A percentile compares a stretch with the other conserved stretches of the same genome.
phyloP scores from a whole-genome alignment of 1,140 invertebrate genomes.

The Meloidogyne exigua region DNA sequence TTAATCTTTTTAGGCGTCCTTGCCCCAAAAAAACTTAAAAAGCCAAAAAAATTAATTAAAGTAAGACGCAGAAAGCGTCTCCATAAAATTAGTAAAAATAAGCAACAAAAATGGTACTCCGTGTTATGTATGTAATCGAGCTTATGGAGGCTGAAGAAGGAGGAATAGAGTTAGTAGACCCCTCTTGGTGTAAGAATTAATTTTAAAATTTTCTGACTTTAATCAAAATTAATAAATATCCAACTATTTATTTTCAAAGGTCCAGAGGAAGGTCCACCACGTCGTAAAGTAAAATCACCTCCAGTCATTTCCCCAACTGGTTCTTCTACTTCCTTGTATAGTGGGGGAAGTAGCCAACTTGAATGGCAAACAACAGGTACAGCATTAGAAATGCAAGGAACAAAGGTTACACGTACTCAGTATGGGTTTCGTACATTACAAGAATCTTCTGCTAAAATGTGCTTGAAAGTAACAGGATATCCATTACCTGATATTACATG shows the following conservation, averaged over 20 bases:
- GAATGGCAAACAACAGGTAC: conserved; percentile 63
- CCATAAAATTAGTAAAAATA: background rate
- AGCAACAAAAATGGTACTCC: conserved; percentile 53
- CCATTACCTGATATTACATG: conserved; percentile 87
- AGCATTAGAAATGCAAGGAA: conserved; percentile 63
- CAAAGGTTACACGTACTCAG: conserved; percentile 59
- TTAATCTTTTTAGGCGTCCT: background rate
- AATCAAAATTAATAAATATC: no score
- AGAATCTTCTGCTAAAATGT: conserved; percentile 89
- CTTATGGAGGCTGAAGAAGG: conserved; percentile 61
- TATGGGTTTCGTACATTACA: conserved; percentile 76
- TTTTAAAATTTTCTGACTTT: no score
- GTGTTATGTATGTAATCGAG: conserved; percentile 60
- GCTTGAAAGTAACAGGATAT: conserved; percentile 85
- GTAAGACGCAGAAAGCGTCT: background rate
- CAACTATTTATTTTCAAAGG: conserved; percentile 50
- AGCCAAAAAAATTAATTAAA: conserved; percentile 3
- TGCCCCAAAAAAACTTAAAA: background rate
- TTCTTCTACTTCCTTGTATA: conserved; percentile 59
- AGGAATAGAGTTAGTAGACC: conserved; percentile 63
- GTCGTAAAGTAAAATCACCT: conserved; percentile 63
- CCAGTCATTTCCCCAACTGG: conserved; percentile 62
- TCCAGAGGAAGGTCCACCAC: conserved; percentile 62
- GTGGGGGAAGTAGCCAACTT: conserved; percentile 56
- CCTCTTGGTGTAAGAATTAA: conserved; percentile 63